Conservation (phyloP, 2,888 invertebrate genomes). For the Sipha maydis region DNA sequence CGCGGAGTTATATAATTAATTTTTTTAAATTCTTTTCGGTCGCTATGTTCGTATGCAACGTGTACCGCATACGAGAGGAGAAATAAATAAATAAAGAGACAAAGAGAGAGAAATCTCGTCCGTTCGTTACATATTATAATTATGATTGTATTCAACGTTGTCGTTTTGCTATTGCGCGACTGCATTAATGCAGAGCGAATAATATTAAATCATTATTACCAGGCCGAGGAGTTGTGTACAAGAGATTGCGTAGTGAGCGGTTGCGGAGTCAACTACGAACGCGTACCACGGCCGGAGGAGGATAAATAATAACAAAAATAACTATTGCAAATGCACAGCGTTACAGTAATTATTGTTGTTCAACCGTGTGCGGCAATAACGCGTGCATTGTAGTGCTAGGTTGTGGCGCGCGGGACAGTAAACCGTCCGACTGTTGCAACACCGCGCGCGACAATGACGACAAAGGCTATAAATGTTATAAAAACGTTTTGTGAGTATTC, state of each 20-base stretch:
- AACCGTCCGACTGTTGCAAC: background rate
- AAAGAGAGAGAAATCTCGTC: background rate
- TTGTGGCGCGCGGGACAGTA: background rate
- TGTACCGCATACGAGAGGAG: background rate
- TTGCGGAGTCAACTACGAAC: background rate
- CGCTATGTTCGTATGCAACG: background rate
- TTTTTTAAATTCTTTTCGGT: background rate
- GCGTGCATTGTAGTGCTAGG: too few species aligned
- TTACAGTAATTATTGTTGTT: background rate
- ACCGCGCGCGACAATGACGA: constrained; percentile 41
- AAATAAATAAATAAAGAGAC: too few species aligned
- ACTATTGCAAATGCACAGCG: background rate
- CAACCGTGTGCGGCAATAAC: background rate
- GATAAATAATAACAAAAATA: background rate
- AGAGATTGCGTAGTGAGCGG: background rate
- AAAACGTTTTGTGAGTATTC: constrained; percentile 32
- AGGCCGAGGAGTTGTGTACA: background rate
- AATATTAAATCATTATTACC: background rate
- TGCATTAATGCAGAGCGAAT: background rate
- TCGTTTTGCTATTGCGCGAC: background rate
- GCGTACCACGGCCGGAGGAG: background rate
- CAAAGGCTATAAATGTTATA: constrained; percentile 38
- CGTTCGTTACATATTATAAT: background rate
- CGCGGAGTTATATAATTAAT: constrained; percentile 13
- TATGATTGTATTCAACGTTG: background rate